These are phyloP conservation scores for Petrophora chlorosata DNA, from an alignment of 2,888 invertebrate species.

Conservation along the genomic window DNA sequence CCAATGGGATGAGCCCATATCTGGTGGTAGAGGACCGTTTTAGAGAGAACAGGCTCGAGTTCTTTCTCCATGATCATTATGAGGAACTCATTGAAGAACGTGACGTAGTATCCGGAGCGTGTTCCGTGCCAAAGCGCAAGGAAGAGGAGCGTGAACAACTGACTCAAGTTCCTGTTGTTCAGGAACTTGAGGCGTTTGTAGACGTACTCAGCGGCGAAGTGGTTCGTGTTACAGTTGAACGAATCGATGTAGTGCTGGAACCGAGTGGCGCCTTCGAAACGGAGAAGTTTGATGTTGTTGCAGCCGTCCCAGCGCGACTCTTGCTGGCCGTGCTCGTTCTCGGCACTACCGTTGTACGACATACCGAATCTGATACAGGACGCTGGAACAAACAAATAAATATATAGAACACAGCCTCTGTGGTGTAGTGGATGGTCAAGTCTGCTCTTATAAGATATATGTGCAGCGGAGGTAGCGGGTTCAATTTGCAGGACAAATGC, in stretches of 20 bases:
- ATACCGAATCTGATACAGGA: slow-evolving; percentile 87
- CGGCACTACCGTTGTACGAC: slow-evolving; percentile 89
- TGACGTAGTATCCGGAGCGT: slow-evolving; percentile 96
- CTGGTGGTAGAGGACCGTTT: slow-evolving; percentile 72
- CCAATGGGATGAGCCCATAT: slow-evolving; percentile 66
- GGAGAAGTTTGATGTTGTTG: slow-evolving; percentile 92
- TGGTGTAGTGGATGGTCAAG: too few species aligned
- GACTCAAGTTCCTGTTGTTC: slow-evolving; percentile 92
- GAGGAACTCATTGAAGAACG: slow-evolving; percentile 95
- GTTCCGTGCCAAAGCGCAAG: slow-evolving; percentile 98
- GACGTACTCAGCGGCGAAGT: slow-evolving; percentile 96
- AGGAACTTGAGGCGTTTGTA: slow-evolving; percentile 97
- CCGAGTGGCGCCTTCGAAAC: slow-evolving; percentile 92
- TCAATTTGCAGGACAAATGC: too few species aligned
- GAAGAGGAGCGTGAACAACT: slow-evolving; percentile 91
- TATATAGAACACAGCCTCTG: too few species aligned
- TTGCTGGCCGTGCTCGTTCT: slow-evolving; percentile 59
- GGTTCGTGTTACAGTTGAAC: slow-evolving; percentile 98
- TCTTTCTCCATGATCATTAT: slow-evolving; percentile 94
- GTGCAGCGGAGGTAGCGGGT: too few species aligned
- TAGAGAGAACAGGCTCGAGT: slow-evolving; percentile 81
- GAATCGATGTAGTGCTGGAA: slow-evolving; percentile 95
- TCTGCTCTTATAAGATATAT: too few species aligned
- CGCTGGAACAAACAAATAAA: slow-evolving; percentile 49
- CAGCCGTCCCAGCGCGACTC: slow-evolving; percentile 92